Base-by-base conservation (phyloP, 2,888 invertebrate species). In the Lithodes maja region DNA sequence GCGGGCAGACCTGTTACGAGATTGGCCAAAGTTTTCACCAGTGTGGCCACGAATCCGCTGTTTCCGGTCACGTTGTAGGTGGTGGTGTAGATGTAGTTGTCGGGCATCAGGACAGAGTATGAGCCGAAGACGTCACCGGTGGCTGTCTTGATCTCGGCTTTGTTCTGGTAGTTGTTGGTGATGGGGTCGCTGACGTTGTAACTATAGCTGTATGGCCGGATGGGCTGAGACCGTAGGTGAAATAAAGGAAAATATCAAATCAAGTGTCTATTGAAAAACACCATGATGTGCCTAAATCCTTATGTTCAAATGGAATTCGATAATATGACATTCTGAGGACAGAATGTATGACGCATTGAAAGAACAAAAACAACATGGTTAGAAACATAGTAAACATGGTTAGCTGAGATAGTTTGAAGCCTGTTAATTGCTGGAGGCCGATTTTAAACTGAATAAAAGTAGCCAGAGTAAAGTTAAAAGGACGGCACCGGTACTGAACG, bases 51-150 rank as follows among this genome's bases (percentile, higher is more conserved):
- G 71, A 84, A 91, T 5, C 91, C 91, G 54, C 84, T 84, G 61
- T 71, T 82, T 9, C 81, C 86, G 7, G 89, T 89, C 12, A 89
- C 89, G 81, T 89, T 91, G 82, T 91, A 91, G 69, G 85, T 77
- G 55, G 89, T 91, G 50, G 89, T 91, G 91, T 91, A 89, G 77
- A 91, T 91, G 80, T 69, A 80, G 49, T 86, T 86, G 85, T 91
- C 91, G 15, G 91, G 91, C 89, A 91, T 86, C n/a, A 89, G 81
- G n/a, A 91, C 91, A 5, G 89, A 89, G 77, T 86, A 91, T 49
- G 89, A 89, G 3, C 91, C 91, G 75, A 83, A 89, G n/a, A 91
- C 91, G 61, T 91, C 78, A 2, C 89, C 89, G 9, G 71, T 52
- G 15, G 77, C n/a, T 52, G 50, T 69, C 54, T 79, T 79, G n/a